Conservation (phyloP, 2,113 vertebrate species). For the Urocolius indicus region DNA sequence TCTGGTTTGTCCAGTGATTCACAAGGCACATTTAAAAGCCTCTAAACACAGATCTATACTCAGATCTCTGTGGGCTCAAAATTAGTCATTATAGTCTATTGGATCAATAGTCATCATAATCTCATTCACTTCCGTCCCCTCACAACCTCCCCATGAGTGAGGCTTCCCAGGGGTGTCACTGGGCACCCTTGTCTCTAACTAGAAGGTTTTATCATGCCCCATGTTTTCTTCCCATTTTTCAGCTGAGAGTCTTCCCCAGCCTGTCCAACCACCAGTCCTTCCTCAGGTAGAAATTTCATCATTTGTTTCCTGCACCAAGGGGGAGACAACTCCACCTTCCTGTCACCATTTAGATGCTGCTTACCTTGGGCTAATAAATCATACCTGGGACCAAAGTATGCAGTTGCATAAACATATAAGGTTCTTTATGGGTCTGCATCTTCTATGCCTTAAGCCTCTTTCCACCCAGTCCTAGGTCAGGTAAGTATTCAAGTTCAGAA, state of each 20-base stretch:
- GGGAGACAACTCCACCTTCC: not conserved
- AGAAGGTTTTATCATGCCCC: not conserved
- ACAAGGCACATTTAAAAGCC: slow-evolving; percentile 33
- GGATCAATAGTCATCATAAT: slow-evolving; percentile 13
- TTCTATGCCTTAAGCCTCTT: not conserved
- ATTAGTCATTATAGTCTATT: not conserved
- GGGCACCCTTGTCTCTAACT: not conserved
- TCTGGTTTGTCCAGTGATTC: not conserved
- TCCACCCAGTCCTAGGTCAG: accelerated
- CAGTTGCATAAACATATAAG: not conserved
- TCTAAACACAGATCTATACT: not conserved
- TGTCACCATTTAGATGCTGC: accelerated
- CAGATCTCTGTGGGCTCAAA: not conserved
- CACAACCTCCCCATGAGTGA: not conserved
- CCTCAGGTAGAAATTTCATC: not conserved
- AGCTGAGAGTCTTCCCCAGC: not conserved
- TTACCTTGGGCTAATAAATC: not conserved
- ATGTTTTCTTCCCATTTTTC: not conserved
- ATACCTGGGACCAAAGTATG: not conserved
- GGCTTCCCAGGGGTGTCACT: not conserved
- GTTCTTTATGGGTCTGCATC: not conserved
- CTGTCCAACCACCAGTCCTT: not conserved
- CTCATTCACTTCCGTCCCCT: not conserved
- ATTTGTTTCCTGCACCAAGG: accelerated
- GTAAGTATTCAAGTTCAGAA: not conserved